Base-by-base conservation (phyloP, 2,797 vertebrate species). In the Poecilia wingei region DNA sequence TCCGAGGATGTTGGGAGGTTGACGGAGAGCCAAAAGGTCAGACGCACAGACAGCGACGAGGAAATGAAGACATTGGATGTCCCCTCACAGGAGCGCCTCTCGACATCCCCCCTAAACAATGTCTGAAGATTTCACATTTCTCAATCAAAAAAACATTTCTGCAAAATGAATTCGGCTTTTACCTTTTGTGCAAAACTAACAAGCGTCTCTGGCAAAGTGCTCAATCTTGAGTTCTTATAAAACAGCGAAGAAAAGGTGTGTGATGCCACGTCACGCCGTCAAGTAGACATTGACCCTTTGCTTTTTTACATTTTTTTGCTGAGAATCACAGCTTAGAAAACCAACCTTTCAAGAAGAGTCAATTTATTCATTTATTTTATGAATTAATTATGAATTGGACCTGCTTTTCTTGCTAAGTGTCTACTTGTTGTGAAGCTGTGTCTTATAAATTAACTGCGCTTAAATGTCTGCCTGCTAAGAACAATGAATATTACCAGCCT, bases 81-180 rank as follows among this genome's bases (percentile, higher is more conserved):
- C 89, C 69, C 82, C 83, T 93, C 76, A 85, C 93, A 76, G 57
- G 57, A 59, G 91, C 92, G 87, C 89, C 91, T 93, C 92, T 87
- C 88, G 86, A 85, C 66, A 91, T 78, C 79, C 70, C 80, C 79
- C 72, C 64, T 41, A 69, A 85, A 89, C 61, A 45, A 87, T 14
- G 5, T 61, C 28, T 33, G 89, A 91, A 91, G 91, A 91, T 89
- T 83, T 90, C 85, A 81, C 83, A 70, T 81, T 86, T 88, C 83
- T 85, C 84, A 87, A 83, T 87, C 78, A 86, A 87, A 89, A 92
- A 5, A 59, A 59, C 6, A 22, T 22, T 51, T 51, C 49, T 92
- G 74, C 91, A 88, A 90, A 87, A 87, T 87, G 88, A 91, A 90
- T 91, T 88, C 86, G 87, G 61, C 88, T 93, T 91, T 79, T 82